Base-by-base conservation (phyloP, 2,888 invertebrate genomes). In the Drosophila pseudotalamancana region DNA sequence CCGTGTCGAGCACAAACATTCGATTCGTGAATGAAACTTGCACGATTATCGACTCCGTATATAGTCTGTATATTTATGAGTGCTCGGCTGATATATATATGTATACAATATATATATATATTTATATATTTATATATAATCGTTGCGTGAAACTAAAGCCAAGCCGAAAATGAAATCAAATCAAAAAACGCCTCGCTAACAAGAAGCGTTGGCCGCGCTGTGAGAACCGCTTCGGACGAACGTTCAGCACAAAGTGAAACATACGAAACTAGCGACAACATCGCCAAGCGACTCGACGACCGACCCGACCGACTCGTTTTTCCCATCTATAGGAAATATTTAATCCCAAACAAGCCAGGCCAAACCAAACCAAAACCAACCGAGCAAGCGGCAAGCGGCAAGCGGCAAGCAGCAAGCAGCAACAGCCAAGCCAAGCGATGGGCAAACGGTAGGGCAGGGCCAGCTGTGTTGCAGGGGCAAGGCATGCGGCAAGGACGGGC, bases 271-370 rank as follows among this genome's bases (percentile, higher is more conserved):
- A 77, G 77, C 86, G 84, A 83, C 84, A 86, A 71, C 80, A 63
- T 60, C 61, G 64, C 66, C 69, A 73, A 61, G 49, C 81, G 77
- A 82, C 83, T 65, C 76, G 73, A 86, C 77, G 86, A 83, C 68
- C 87, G 82, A 80, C 82, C 84, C 82, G 77, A 84, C 87, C 87
- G 87, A 84, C 87, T 85, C 84, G 84, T 85, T 85, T 87, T 87
- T 85, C 86, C 86, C 84, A 85, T 85, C 84, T 87, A 85, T 85
- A 85, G 87, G 86, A 84, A 84, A 85, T 87, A 83, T 85, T 87
- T 82, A 84, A 84, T 87, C 84, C 83, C 87, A 84, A 84, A 83
- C 87, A 82, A 82, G 87, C 76, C 83, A 79, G 54, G 73, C 74
- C 72, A 81, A 78, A 61, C 84, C 81, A 78, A 80, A 63, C 72